A percentile compares a stretch with the other conserved stretches of the same genome.
These are phyloP conservation scores for Hippocampus kuda DNA, from an alignment of 2,797 vertebrate genomes.

Conservation along the genomic window DNA sequence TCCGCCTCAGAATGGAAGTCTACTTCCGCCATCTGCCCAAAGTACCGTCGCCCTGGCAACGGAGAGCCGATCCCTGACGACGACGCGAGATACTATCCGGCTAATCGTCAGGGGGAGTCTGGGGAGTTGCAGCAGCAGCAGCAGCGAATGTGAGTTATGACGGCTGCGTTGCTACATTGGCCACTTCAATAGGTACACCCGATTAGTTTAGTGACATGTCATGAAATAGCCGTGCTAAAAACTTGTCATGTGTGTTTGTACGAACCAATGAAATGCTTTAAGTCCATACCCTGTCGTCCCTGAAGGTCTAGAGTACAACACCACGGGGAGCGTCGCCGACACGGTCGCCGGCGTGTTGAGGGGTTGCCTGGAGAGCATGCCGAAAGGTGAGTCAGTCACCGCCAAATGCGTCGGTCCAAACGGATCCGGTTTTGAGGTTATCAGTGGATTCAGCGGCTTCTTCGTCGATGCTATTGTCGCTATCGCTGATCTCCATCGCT, in stretches of 20 bases:
- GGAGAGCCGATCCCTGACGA: conserved; percentile 71
- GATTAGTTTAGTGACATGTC: background rate
- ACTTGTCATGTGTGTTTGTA: background rate
- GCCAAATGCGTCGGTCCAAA: background rate
- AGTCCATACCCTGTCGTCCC: conserved; percentile 5
- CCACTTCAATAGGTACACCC: background rate
- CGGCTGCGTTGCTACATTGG: background rate
- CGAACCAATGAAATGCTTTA: background rate
- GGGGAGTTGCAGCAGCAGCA: conserved; percentile 97
- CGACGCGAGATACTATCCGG: conserved; percentile 79
- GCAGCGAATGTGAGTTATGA: conserved; percentile 85
- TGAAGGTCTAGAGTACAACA: conserved; percentile 87
- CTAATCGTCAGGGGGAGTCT: conserved; percentile 96
- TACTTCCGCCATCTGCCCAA: conserved; percentile 69
- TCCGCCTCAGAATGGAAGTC: conserved; percentile 67
- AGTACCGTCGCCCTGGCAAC: conserved; percentile 71
- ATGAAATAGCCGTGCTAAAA: background rate
- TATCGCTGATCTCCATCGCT: too few relatives aligned
- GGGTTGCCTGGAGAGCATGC: conserved; percentile 91
- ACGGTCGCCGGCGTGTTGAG: conserved; percentile 85
- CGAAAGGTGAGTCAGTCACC: conserved; percentile 64
- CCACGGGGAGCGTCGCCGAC: conserved; percentile 86
- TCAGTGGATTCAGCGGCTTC: too few relatives aligned
- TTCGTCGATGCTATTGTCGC: too few relatives aligned
- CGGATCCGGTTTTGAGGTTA: too few relatives aligned